Evolutionary conservation across 2,797 vertebrate species (phyloP).

Genomic region (Eutrigla gurnardus): DNA sequence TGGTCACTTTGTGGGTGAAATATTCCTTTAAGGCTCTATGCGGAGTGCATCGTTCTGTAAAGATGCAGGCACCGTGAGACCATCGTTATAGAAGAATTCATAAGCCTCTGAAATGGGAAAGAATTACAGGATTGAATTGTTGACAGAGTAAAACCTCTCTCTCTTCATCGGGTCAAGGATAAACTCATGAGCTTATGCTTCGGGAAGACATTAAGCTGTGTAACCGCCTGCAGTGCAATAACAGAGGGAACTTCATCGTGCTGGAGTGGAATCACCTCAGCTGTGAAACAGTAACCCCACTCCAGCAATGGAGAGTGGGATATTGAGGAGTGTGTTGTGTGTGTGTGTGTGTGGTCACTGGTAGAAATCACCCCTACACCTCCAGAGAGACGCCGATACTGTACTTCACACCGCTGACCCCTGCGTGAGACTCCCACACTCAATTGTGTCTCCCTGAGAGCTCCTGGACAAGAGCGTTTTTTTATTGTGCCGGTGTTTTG

Average conservation of each 20-base stretch:
- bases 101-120: slow-evolving; percentile 60
- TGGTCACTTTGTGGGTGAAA: not conserved
- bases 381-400: slow-evolving; percentile 17
- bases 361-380: slow-evolving; percentile 23
- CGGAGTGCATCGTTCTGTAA: slow-evolving; percentile 15
- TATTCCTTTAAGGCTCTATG: not conserved
- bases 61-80: slow-evolving; percentile 5
- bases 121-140: slow-evolving; percentile 59
- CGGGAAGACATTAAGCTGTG: slow-evolving; percentile 62
- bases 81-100: slow-evolving; percentile 53
- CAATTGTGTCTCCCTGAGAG: slow-evolving; percentile 14
- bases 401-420: slow-evolving; percentile 7
- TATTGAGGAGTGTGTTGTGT: not conserved
- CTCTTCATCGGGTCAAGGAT: slow-evolving; percentile 60
- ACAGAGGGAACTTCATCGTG: slow-evolving; percentile 32
- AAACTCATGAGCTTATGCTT: slow-evolving; percentile 61
- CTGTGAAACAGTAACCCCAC: slow-evolving; percentile 14
- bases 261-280: slow-evolving; percentile 42
- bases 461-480: slow-evolving; percentile 11
- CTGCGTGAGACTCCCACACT: slow-evolving; percentile 8
- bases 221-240: slow-evolving; percentile 47
- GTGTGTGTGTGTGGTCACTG: slow-evolving; percentile 4
- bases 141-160: slow-evolving; percentile 57
- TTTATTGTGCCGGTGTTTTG: slow-evolving; percentile 12
- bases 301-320: slow-evolving; percentile 2